Evolutionary conservation across 2,113 vertebrate species (phyloP).

Genomic region (Callorhinus ursinus): DNA sequence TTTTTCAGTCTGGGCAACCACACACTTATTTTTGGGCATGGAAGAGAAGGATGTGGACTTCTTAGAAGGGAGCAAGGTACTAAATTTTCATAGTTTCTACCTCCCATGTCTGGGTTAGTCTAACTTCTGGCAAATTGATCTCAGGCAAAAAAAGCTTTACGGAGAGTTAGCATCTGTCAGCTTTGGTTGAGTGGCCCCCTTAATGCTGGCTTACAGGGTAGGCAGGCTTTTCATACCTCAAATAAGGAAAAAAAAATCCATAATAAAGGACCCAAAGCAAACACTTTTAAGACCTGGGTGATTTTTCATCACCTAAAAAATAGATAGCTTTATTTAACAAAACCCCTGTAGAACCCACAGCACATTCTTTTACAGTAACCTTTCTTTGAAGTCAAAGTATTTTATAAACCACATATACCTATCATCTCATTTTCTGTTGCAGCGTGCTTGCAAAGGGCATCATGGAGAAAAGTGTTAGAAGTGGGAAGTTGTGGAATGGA

Average conservation of each 20-base stretch:
- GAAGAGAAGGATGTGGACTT: not conserved
- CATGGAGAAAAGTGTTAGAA: not conserved
- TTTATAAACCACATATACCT: not conserved
- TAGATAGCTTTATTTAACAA: slow-evolving; percentile 27
- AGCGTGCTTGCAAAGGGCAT: not conserved
- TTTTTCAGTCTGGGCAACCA: not conserved
- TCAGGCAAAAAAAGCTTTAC: not conserved
- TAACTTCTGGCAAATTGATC: slow-evolving; percentile 42
- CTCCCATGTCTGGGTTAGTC: not conserved
- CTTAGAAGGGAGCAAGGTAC: not conserved
- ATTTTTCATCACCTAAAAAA: slow-evolving; percentile 33
- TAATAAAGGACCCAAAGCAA: slow-evolving; percentile 34
- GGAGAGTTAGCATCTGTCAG: not conserved
- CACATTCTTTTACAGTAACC: not conserved
- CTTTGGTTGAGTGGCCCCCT: not conserved
- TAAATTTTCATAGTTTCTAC: not conserved
- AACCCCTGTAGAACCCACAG: not conserved
- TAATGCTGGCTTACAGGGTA: not conserved
- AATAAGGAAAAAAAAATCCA: not conserved
- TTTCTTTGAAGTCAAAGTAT: not conserved
- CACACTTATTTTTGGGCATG: not conserved
- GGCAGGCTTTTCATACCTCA: slow-evolving; percentile 38
- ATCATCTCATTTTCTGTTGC: not conserved
- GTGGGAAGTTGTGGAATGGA: not conserved
- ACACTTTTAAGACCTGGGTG: slow-evolving; percentile 10